Evolutionary conservation across 2,797 vertebrate species (phyloP).

Genomic region (Phalanger gymnotis): DNA sequence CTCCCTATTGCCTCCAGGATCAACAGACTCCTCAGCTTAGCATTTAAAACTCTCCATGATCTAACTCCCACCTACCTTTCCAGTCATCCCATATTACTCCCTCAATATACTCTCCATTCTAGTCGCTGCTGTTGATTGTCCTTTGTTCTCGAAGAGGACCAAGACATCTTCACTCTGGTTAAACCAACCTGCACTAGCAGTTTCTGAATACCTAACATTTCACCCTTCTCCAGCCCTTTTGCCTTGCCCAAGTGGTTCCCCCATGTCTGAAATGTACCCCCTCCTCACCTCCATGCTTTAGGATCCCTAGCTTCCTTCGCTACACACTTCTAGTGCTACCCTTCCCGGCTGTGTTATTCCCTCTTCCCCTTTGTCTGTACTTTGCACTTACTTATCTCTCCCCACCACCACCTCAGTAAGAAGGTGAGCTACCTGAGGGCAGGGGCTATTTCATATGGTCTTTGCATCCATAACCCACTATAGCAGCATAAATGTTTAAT

Average conservation of each 20-base stretch:
- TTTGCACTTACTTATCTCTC: not conserved
- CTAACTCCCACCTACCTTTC: not conserved
- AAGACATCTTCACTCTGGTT: not conserved
- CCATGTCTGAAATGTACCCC: not conserved
- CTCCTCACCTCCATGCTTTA: not conserved
- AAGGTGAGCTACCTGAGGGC: not conserved
- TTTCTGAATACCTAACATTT: not conserved
- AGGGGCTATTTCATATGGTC: not conserved
- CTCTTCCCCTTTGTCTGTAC: not conserved
- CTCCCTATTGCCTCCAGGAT: not conserved
- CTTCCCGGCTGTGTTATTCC: not conserved
- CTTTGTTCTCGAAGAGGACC: too few relatives aligned
- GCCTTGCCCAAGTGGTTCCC: not conserved
- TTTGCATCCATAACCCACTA: not conserved
- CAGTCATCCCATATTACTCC: not conserved
- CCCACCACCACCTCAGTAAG: not conserved
- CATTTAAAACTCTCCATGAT: not conserved
- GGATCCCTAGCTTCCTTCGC: not conserved
- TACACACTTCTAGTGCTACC: not conserved
- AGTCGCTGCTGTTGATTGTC: too few relatives aligned
- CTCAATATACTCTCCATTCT: not conserved
- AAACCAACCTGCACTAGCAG: not conserved
- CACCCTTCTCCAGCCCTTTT: not conserved
- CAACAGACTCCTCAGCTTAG: not conserved
- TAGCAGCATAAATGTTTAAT: not conserved